Evolutionary conservation across 2,888 invertebrate genomes (phyloP).

Genomic region (Tiphia femorata): DNA sequence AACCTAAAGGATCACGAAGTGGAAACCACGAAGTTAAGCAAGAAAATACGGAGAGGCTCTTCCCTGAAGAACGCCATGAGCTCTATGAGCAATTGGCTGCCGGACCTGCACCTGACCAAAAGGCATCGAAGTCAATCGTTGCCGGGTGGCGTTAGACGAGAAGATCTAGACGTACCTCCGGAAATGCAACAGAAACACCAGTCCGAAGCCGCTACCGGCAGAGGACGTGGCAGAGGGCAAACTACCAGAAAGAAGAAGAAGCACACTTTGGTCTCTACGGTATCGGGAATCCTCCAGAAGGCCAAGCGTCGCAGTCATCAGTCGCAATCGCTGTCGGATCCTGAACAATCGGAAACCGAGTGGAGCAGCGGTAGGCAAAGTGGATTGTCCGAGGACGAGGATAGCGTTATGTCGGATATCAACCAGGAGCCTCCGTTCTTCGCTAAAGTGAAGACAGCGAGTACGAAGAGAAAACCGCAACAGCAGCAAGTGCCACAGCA

Average conservation of each 20-base stretch:
- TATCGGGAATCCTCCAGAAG: constrained; percentile 88
- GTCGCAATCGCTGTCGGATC: constrained; percentile 79
- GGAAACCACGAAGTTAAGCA: constrained; percentile 72
- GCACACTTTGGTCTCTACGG: constrained; percentile 84
- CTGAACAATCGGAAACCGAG: constrained; percentile 82
- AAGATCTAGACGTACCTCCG: constrained; percentile 67
- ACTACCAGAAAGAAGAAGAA: constrained; percentile 78
- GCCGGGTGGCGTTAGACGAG: constrained; percentile 78
- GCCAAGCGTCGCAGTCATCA: constrained; percentile 78
- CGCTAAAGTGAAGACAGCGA: constrained; percentile 72
- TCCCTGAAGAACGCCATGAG: constrained; percentile 85
- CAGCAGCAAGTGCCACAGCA: constrained; percentile 39
- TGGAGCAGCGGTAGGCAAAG: constrained; percentile 81
- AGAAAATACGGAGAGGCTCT: constrained; percentile 78
- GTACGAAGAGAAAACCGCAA: constrained; percentile 66
- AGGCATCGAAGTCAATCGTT: constrained; percentile 86
- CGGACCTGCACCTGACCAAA: constrained; percentile 83
- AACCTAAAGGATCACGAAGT: constrained; percentile 73
- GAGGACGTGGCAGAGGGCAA: constrained; percentile 52
- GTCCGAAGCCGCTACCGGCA: constrained; percentile 40
- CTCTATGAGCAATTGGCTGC: constrained; percentile 84
- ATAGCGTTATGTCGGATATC: constrained; percentile 80
- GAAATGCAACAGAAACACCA: constrained; percentile 56
- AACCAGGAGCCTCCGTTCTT: constrained; percentile 76
- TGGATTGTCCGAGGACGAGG: constrained; percentile 78